Conservation (phyloP, 2,113 vertebrate genomes). For the Thalassoma bifasciatum region DNA sequence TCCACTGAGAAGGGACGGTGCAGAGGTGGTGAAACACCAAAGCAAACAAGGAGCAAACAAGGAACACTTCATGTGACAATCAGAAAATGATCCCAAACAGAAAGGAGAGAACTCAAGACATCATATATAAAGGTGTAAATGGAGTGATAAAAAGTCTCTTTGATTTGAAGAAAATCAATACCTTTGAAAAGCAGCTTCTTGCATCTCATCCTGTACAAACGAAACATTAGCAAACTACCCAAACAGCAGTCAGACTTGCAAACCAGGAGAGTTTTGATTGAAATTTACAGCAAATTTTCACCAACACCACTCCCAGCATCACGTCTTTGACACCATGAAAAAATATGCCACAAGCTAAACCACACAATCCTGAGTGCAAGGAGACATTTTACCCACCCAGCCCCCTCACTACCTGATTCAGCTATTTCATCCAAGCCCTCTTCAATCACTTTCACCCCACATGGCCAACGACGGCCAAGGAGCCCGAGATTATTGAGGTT, state of each 20-base stretch:
- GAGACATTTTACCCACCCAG: slow-evolving; percentile 60
- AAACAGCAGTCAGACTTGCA: background rate
- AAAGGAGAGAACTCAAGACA: too few relatives aligned
- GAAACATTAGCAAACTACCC: background rate
- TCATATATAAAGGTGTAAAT: background rate
- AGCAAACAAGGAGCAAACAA: too few relatives aligned
- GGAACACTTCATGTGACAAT: too few relatives aligned
- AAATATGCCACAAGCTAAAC: slow-evolving; percentile 22
- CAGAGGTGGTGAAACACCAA: too few relatives aligned
- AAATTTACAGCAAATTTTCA: slow-evolving; percentile 16
- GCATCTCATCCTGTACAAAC: background rate
- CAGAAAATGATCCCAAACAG: too few relatives aligned
- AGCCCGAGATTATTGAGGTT: slow-evolving; percentile 51
- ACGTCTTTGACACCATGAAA: slow-evolving; percentile 4
- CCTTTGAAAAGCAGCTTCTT: background rate
- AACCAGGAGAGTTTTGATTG: background rate
- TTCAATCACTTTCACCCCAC: slow-evolving; percentile 28
- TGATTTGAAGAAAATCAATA: background rate
- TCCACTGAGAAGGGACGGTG: too few relatives aligned
- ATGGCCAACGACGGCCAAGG: slow-evolving; percentile 19
- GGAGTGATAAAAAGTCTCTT: background rate
- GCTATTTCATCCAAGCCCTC: slow-evolving; percentile 33
- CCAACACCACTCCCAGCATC: slow-evolving; percentile 5
- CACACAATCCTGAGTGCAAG: slow-evolving; percentile 47
- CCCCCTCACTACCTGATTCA: slow-evolving; percentile 25